These are phyloP conservation scores for Lates calcarifer DNA, from an alignment of 2,113 vertebrate species.

Conservation along the genomic window DNA sequence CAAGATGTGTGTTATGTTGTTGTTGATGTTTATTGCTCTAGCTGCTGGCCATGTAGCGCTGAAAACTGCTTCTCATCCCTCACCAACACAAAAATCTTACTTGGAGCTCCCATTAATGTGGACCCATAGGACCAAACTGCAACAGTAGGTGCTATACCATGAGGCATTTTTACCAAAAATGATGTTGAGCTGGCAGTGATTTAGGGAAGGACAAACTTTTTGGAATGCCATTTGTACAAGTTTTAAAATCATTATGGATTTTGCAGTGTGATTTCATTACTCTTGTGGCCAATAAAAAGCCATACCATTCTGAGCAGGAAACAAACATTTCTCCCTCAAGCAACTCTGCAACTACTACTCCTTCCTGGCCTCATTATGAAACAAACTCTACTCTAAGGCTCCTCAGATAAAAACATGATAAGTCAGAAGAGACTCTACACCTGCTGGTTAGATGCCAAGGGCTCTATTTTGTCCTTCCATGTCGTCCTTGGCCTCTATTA, in stretches of 20 bases:
- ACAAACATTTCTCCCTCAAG: conserved; percentile 46
- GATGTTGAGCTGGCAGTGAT: background rate
- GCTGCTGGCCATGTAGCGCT: conserved; percentile 42
- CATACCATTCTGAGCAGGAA: conserved; percentile 45
- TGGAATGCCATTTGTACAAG: background rate
- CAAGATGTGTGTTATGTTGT: conserved; percentile 41
- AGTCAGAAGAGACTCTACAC: conserved; percentile 45
- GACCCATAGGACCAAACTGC: conserved; percentile 30
- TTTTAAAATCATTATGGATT: conserved; percentile 37
- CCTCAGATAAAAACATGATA: conserved; percentile 55
- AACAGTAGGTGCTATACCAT: conserved; percentile 5
- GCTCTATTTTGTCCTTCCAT: background rate
- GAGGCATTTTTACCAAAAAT: conserved; percentile 18
- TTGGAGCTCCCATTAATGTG: conserved; percentile 8
- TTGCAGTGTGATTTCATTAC: conserved; percentile 40
- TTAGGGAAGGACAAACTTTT: conserved; percentile 12
- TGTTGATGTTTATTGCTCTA: conserved; percentile 47
- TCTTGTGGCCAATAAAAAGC: conserved; percentile 48
- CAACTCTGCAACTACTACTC: conserved; percentile 50
- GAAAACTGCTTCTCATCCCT: conserved; percentile 39
- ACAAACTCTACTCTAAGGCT: conserved; percentile 38
- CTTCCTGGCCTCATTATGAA: conserved; percentile 70
- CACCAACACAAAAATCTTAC: conserved; percentile 21
- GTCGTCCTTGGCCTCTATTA: conserved; percentile 25
- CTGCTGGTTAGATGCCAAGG: conserved; percentile 29